These are phyloP conservation scores for Tauraco hartlaubi DNA, from an alignment of 2,797 vertebrate genomes.

Conservation along the genomic window DNA sequence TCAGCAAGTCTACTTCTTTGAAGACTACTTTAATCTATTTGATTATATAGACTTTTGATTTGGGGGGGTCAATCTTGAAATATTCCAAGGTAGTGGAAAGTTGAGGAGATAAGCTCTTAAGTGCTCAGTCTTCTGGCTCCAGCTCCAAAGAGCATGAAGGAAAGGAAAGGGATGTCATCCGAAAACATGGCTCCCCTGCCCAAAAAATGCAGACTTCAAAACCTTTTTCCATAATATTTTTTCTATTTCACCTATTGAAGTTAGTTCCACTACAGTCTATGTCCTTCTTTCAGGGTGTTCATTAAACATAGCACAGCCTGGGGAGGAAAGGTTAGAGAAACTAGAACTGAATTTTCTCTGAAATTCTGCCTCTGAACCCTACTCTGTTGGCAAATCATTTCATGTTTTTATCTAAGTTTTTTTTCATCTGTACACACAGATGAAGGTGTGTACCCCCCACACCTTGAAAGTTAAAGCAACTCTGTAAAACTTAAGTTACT, in stretches of 20 bases:
- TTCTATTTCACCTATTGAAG: background rate
- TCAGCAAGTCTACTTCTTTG: background rate
- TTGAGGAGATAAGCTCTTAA: background rate
- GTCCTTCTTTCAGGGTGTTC: background rate
- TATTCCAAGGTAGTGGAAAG: background rate
- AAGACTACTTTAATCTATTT: background rate
- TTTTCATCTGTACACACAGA: background rate
- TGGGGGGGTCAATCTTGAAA: background rate
- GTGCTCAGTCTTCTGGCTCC: background rate
- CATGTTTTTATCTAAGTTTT: background rate
- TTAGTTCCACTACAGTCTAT: background rate
- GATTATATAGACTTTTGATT: background rate
- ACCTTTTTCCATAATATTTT: too few species aligned
- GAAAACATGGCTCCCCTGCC: background rate
- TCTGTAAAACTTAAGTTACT: background rate
- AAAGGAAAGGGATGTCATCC: background rate
- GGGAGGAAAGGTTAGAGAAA: background rate
- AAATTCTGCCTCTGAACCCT: background rate
- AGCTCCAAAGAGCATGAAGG: background rate
- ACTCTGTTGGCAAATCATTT: background rate
- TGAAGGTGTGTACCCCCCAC: background rate
- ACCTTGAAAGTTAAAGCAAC: background rate
- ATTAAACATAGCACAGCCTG: background rate
- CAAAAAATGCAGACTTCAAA: background rate
- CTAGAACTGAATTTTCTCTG: rapidly evolving